Conservation (phyloP, 2,888 invertebrate genomes). For the Timema cristinae region DNA sequence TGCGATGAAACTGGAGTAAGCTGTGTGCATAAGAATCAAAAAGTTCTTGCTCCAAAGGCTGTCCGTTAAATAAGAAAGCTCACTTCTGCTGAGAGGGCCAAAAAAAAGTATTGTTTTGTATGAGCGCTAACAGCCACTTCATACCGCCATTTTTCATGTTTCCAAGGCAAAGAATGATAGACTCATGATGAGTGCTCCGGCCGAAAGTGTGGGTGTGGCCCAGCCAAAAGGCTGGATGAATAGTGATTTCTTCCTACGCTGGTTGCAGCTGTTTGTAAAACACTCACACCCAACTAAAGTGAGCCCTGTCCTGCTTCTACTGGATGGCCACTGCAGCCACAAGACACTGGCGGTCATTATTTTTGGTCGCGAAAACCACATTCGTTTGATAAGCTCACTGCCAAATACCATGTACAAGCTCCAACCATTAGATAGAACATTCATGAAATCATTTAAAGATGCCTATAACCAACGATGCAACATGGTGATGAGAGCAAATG, state of each 20-base stretch:
- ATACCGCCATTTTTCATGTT: neutral
- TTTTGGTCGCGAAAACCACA: constrained; percentile 11
- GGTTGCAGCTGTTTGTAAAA: neutral
- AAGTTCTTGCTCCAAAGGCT: too few relatives aligned
- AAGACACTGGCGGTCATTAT: neutral
- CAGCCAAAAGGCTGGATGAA: constrained; percentile 3
- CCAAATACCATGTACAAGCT: neutral
- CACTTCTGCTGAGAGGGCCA: too few relatives aligned
- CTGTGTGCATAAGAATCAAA: too few relatives aligned
- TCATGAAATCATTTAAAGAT: constrained; percentile 7
- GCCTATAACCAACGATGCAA: constrained; percentile 10
- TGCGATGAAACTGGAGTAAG: too few relatives aligned
- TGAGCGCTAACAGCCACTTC: neutral
- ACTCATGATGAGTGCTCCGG: neutral
- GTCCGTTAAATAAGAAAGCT: neutral
- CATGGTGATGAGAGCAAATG: neutral
- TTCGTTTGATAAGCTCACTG: neutral
- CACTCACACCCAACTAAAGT: neutral
- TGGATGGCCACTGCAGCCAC: constrained; percentile 4
- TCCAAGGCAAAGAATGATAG: neutral
- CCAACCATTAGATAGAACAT: neutral
- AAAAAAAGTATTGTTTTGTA: too few relatives aligned
- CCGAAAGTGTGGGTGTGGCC: neutral
- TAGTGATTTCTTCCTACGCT: neutral
- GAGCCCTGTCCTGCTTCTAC: neutral